These are phyloP conservation scores for Lypha dubia DNA, from an alignment of 2,888 invertebrate genomes.

Conservation along the genomic window DNA sequence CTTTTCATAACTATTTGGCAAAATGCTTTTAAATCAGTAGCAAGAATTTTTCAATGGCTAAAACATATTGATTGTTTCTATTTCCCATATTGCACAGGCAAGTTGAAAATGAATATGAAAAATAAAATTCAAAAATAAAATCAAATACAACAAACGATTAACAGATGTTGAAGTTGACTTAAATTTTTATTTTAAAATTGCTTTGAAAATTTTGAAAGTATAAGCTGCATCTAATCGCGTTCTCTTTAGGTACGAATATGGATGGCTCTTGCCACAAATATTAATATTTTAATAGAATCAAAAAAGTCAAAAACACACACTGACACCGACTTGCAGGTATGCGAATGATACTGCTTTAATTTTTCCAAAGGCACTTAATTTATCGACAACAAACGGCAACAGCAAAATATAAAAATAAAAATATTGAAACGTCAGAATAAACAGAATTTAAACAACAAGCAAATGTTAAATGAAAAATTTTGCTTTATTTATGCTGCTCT, in stretches of 20 bases:
- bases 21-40: too few relatives aligned
- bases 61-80: too few relatives aligned
- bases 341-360: constrained; percentile 24
- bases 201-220: constrained; percentile 23
- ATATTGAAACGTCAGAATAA: constrained; percentile 16
- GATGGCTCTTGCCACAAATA: constrained; percentile 8
- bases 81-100: neutral
- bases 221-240: neutral
- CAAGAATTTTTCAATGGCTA: too few relatives aligned
- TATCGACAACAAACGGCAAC: constrained; percentile 59
- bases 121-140: neutral
- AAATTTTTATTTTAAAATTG: constrained; percentile 61
- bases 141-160: constrained; percentile 4
- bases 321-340: constrained; percentile 35
- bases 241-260: neutral
- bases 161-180: constrained; percentile 34
- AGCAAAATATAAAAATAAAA: constrained; percentile 22
- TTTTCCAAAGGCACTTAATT: constrained; percentile 70
- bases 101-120: constrained; percentile 1
- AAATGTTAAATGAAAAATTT: constrained; percentile 57
- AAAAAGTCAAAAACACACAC: constrained; percentile 71
- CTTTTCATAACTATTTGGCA: too few relatives aligned
- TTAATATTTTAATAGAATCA: constrained; percentile 57
- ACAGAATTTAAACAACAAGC: constrained; percentile 34
- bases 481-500: neutral